phyloP scores from a whole-genome alignment of 2,888 invertebrate species.

The Chrysolina haemoptera region DNA sequence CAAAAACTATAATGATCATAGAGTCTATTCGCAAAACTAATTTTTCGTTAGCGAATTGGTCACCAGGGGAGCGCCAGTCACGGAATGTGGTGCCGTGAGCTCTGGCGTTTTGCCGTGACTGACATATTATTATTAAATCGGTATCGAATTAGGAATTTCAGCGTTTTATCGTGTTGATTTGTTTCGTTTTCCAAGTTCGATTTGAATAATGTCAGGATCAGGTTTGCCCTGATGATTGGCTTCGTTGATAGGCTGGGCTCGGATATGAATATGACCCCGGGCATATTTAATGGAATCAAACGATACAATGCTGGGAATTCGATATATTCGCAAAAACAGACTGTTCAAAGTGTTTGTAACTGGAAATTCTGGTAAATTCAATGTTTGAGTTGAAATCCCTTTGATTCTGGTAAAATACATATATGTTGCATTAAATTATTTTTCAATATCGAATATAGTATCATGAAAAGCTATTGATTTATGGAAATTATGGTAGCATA shows the following conservation, averaged over 20 bases:
- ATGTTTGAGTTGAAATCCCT: neutral
- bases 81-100: constrained; percentile 49
- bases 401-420: neutral
- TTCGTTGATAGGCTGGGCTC: constrained; percentile 1
- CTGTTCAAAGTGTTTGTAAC: neutral
- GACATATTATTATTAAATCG: constrained; percentile 14
- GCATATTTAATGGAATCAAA: neutral
- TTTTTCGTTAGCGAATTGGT: constrained; percentile 58
- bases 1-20: neutral
- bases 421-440: neutral
- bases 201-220: constrained; percentile 24
- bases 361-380: neutral
- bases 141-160: constrained; percentile 11
- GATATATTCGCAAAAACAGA: neutral
- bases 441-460: too few species aligned
- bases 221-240: constrained; percentile 18
- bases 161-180: constrained; percentile 9
- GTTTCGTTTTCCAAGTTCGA: constrained; percentile 15
- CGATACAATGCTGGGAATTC: neutral
- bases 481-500: too few species aligned
- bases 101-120: constrained; percentile 29
- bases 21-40: neutral
- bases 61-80: constrained; percentile 62
- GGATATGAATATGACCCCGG: neutral
- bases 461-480: too few species aligned